A percentile compares a stretch with the other conserved stretches of the same genome.
These are phyloP conservation scores for Heteromurus nitidus DNA, from an alignment of 2,888 invertebrate species.

Conservation along the genomic window DNA sequence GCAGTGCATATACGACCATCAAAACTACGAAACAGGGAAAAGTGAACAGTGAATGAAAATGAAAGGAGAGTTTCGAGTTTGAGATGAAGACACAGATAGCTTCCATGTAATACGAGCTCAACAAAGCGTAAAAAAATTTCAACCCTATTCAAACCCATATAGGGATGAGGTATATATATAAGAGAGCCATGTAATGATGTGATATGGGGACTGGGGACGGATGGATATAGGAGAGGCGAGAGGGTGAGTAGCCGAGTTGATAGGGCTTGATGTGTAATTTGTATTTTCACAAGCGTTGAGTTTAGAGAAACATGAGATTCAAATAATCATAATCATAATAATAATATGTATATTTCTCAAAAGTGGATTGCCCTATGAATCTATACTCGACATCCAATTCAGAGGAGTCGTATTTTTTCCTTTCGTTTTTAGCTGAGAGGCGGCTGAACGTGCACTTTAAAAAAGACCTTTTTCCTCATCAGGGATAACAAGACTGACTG, in stretches of 20 bases:
- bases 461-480: too few relatives aligned
- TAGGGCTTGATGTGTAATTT: constrained; percentile 53
- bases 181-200: constrained; percentile 46
- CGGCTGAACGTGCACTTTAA: too few relatives aligned
- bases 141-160: constrained; percentile 70
- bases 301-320: constrained; percentile 51
- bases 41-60: too few relatives aligned
- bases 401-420: too few relatives aligned
- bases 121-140: constrained; percentile 67
- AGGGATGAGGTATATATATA: constrained; percentile 56
- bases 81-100: constrained; percentile 33
- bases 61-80: constrained; percentile 8
- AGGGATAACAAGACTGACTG: too few relatives aligned
- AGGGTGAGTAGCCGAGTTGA: constrained; percentile 29
- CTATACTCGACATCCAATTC: too few relatives aligned
- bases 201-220: constrained; percentile 18
- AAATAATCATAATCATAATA: constrained; percentile 49
- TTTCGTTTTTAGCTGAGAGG: too few relatives aligned
- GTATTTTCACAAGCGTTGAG: constrained; percentile 44
- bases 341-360: constrained; percentile 38
- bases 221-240: not conserved
- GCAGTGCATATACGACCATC: not conserved
- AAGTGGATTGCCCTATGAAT: constrained; percentile 32
- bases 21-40: not conserved
- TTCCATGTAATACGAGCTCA: constrained; percentile 68